These are phyloP conservation scores for Sapayoa aenigma DNA, from an alignment of 2,113 vertebrate genomes.

Conservation along the genomic window DNA sequence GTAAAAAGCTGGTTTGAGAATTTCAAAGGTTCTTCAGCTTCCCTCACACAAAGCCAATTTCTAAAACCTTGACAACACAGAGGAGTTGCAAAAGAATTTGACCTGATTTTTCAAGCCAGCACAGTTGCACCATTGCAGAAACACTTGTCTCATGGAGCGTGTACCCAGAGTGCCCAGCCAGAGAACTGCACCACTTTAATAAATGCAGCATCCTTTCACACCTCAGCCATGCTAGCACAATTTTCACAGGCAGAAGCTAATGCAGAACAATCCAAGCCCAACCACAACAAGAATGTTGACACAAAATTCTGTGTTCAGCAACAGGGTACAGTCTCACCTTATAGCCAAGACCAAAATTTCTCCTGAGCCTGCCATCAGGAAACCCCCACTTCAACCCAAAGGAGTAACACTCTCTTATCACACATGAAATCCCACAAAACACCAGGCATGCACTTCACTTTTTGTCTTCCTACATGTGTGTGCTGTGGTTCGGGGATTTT, in stretches of 20 bases:
- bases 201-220: neutral
- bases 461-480: accelerated
- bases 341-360: accelerated
- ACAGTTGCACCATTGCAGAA: neutral
- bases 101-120: neutral
- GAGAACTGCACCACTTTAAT: neutral
- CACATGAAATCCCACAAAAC: neutral
- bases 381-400: neutral
- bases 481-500: neutral
- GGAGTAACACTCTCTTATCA: neutral
- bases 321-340: neutral
- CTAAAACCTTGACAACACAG: neutral
- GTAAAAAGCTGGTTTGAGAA: neutral
- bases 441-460: neutral
- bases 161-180: neutral
- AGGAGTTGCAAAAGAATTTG: neutral
- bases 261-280: neutral
- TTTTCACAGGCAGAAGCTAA: neutral
- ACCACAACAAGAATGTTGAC: accelerated
- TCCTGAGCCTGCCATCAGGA: neutral
- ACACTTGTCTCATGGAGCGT: neutral
- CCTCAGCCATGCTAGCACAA: neutral
- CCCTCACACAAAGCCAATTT: neutral
- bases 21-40: neutral
- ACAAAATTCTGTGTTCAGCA: neutral